Evolutionary conservation across 2,888 invertebrate genomes (phyloP).

Genomic region (Drosophila neonasuta): DNA sequence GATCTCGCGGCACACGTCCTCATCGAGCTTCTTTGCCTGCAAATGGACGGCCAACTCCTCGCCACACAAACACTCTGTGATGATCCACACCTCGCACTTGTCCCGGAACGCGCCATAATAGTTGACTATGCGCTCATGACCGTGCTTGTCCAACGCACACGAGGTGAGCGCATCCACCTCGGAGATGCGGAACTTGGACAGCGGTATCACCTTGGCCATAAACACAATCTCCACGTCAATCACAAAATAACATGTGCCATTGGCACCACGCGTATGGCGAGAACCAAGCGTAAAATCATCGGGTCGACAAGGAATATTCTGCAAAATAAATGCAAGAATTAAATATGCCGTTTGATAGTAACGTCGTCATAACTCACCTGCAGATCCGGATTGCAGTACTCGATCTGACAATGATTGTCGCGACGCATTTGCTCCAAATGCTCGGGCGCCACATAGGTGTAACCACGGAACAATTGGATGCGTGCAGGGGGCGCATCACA

Average conservation of each 20-base stretch:
- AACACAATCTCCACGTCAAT: slow-evolving; percentile 63
- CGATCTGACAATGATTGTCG: slow-evolving; percentile 61
- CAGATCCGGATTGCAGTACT: slow-evolving; percentile 73
- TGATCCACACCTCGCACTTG: slow-evolving; percentile 93
- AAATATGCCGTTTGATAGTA: no score
- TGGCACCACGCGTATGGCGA: slow-evolving; percentile 66
- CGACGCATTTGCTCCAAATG: slow-evolving; percentile 70
- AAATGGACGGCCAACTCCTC: slow-evolving; percentile 86
- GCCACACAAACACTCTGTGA: slow-evolving; percentile 92
- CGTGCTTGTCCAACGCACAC: slow-evolving; percentile 90
- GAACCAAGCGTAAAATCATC: slow-evolving; percentile 70
- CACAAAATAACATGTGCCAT: slow-evolving; percentile 76
- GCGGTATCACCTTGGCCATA: slow-evolving; percentile 75
- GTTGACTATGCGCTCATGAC: slow-evolving; percentile 86
- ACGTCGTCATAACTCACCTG: slow-evolving; percentile 50
- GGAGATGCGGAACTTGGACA: slow-evolving; percentile 73
- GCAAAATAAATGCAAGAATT: background rate
- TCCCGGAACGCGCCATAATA: slow-evolving; percentile 92
- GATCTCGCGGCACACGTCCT: slow-evolving; percentile 90
- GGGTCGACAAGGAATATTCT: slow-evolving; percentile 72
- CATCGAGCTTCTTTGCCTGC: slow-evolving; percentile 83
- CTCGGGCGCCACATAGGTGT: slow-evolving; percentile 95
- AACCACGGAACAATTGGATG: slow-evolving; percentile 94
- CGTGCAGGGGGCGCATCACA: slow-evolving; percentile 92
- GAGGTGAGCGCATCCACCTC: slow-evolving; percentile 91